Evolutionary conservation across 2,888 invertebrate genomes (phyloP).

Genomic region (Drosophila glabriapex): DNA sequence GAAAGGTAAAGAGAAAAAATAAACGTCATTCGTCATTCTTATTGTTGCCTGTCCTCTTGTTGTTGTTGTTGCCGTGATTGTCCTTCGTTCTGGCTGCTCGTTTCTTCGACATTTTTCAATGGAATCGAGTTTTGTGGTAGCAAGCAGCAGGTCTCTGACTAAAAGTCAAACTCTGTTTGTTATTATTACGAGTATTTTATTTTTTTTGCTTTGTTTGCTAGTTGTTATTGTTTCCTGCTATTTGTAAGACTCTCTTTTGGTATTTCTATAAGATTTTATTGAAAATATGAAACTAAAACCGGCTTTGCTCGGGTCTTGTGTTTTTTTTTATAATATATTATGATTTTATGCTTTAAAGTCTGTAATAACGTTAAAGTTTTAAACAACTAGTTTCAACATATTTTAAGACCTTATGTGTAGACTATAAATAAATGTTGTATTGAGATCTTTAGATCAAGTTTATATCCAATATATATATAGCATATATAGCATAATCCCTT

Average conservation of each 20-base stretch:
- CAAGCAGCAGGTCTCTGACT: constrained; percentile 38
- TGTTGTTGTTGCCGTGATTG: constrained; percentile 18
- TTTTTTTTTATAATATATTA: not conserved
- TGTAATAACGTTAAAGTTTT: not conserved
- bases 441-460: not conserved
- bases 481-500: not conserved
- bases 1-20: constrained; percentile 5
- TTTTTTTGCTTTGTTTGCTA: constrained; percentile 47
- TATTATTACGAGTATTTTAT: constrained; percentile 55
- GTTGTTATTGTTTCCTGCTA: constrained; percentile 49
- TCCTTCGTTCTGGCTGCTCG: constrained; percentile 34
- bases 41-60: constrained; percentile 47
- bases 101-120: constrained; percentile 50
- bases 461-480: not conserved
- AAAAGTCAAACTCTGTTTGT: constrained; percentile 73
- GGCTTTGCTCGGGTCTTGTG: not conserved
- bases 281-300: not conserved
- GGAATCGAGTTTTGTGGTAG: constrained; percentile 46
- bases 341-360: not conserved
- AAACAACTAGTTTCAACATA: not conserved
- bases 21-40: constrained; percentile 75
- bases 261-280: constrained; percentile 33
- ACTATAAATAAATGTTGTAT: not conserved
- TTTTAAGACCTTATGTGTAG: not conserved
- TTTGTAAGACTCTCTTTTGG: constrained; percentile 14